Base-by-base conservation (phyloP, 1,140 invertebrate genomes). In the Nomia melanderi region DNA sequence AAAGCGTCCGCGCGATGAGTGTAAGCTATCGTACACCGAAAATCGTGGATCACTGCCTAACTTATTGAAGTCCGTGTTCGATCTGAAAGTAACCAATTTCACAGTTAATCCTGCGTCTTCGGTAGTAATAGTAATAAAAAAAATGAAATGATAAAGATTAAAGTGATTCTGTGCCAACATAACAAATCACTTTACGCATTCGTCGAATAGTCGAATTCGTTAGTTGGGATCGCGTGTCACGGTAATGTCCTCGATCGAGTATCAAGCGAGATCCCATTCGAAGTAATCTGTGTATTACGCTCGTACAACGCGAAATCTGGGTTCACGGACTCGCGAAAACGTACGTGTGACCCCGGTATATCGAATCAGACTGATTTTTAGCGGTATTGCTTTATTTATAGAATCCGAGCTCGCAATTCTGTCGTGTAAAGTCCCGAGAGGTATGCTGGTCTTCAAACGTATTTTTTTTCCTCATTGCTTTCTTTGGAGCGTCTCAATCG, bases 351-450 rank as follows among this genome's bases (percentile, higher is more conserved):
- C 60, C 60, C 60, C n/a, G 60, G 71, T 74, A 56, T 79, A 83
- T 76, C 77, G 65, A 71, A 77, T 67, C 81, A 84, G 82, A 84
- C 82, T 84, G 82, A 84, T 77, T 78, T 44, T 71, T 84, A 83
- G 69, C 41, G 53, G 77, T 83, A 82, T 82, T 72, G 57, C 66
- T 62, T 77, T 77, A 70, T 77, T 75, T 77, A 77, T 82, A 81
- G 50, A 69, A 50, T 53, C 69, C 53, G 33, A 66, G 59, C 60
- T 71, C 57, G 59, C 12, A 53, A 56, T 47, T n/a, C 29, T 50
- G 73, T 71, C 39, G 27, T 59, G 54, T 44, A 44, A 64, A 80
- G 70, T 63, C 27, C 66, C 29, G 47, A 71, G 33, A 77, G 54
- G 50, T 57, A 41, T 47, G 47, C 31, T 53, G 36, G 20, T n/a